Base-by-base conservation (phyloP, 2,888 invertebrate species). In the Ormyrus thymus region DNA sequence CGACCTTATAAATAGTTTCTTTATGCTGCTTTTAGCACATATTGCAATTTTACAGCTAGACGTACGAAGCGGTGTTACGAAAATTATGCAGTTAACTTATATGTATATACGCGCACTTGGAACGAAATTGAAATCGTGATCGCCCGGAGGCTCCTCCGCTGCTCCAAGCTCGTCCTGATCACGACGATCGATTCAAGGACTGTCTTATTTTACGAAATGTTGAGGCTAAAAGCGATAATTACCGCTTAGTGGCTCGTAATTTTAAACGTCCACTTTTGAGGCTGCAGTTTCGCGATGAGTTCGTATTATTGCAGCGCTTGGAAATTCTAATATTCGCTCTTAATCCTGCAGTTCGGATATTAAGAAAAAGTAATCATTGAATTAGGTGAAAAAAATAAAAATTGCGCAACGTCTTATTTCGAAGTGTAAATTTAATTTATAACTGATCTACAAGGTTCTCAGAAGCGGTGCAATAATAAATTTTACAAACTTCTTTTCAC, bases 91-190 rank as follows among this genome's bases (percentile, higher is more conserved):
- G 46, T 68, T 59, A 53, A 29, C 29, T 0, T 29, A 29, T 29
- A 29, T 29, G 29, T 29, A 29, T 29, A 29, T 29, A 29, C 43
- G 62, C 11, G 64, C 29, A 29, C 53, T 59, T 46, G 46, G 64
- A 43, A 73, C n/a, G 70, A 70, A 80, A 80, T 80, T 64, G 64
- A 43, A 76, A 76, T 76, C 69, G 76, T 76, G 76, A 76, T 76
- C 72, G 53, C 58, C 59, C 50, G 6, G 29, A 51, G 53, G 69
- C 13, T 56, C 59, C 61, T 76, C 29, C n/a, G 62, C 15, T 3
- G 62, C 15, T 50, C 6, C 9, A 56, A 65, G 62, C 55, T 51
- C 73, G 11, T 78, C 69, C 51, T n/a, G 50, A 59, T 62, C 65
- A 48, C 46, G 48, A 58, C 51, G 72, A 66, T 61, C 64, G 48